Evolutionary conservation across 2,113 vertebrate genomes (phyloP).

Genomic region (Sinocyclocheilus maitianheensis): DNA sequence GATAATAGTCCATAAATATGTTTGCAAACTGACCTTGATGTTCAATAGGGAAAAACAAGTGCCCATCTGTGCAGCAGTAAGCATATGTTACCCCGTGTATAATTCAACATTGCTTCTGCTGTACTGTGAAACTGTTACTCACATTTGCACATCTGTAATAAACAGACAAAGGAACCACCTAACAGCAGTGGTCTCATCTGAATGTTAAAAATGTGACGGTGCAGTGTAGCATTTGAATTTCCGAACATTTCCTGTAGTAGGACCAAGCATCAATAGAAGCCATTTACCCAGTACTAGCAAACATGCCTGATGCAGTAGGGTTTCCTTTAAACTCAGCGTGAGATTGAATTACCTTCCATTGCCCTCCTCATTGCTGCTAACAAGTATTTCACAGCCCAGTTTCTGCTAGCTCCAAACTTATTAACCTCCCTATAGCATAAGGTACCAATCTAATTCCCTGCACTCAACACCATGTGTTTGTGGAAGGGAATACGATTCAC

Average conservation of each 20-base stretch:
- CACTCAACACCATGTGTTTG: background rate
- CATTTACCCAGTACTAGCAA: constrained; percentile 51
- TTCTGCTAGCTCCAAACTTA: constrained; percentile 47
- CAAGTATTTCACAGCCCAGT: constrained; percentile 58
- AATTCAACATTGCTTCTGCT: background rate
- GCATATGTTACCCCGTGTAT: background rate
- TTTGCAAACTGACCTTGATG: background rate
- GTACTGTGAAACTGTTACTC: constrained; percentile 3
- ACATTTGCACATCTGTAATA: background rate
- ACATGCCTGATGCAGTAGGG: constrained; percentile 42
- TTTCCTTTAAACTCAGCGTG: constrained; percentile 56
- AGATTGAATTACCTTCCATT: constrained; percentile 60
- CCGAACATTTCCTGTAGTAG: background rate
- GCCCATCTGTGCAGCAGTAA: background rate
- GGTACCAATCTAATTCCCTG: constrained; percentile 34
- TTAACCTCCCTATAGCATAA: constrained; percentile 49
- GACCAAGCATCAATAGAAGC: constrained; percentile 22
- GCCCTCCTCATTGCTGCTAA: constrained; percentile 56
- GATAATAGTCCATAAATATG: background rate
- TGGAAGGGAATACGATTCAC: background rate
- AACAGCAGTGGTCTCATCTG: constrained; percentile 24
- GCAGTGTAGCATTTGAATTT: constrained; percentile 8
- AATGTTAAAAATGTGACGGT: constrained; percentile 1
- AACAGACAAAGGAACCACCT: background rate
- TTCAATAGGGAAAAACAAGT: background rate